Base-by-base conservation (phyloP, 2,797 vertebrate genomes). In the Amphiprion clarkii region DNA sequence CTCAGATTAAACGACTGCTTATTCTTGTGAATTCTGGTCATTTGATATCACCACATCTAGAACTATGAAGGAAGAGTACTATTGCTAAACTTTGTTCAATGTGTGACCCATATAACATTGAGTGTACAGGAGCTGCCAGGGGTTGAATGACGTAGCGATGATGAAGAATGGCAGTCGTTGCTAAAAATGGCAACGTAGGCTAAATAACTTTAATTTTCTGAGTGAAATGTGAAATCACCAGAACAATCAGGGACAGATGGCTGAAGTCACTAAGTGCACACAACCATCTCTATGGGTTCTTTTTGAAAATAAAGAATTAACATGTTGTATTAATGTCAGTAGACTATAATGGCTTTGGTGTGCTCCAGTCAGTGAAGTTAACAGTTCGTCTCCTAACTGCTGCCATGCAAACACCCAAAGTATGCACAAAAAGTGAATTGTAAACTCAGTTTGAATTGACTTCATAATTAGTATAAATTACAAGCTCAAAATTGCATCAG, bases 1-100 rank as follows among this genome's bases (percentile, higher is more conserved):
- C 17, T 21, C 23, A 27, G 7, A 12, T 14, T 27, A 11, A 27
- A 5, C 23, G 13, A 23, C 23, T 25, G 13, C 62, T 13, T 39
- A 17, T 2, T 31, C 5, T 19, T 62, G 19, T 36, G 13, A 33
- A 4, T 33, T 40, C 11, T 0, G 17, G n/a, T 63, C 27, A 54
- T 29, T 59, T 46, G 5, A 17, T 65, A 48, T 65, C 29, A 36
- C 17, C 29, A 63, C 17, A 52, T 69, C 23, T 59, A 42, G 36
- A 25, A 42, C 29, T 59, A 61, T 42, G 27, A 44, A 42, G 33
- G n/a, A 16, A 60, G 42, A 29, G 48, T 11, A 2, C 11, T 42
- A 36, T 51, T 48, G 5, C 25, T 36, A 5, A 23, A 21, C 9
- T n/a, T 21, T 10, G n/a, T 8, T 7, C 40, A 58, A 51, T 44